Evolutionary conservation across 1,140 invertebrate species (phyloP).

Genomic region (Plodia interpunctella): DNA sequence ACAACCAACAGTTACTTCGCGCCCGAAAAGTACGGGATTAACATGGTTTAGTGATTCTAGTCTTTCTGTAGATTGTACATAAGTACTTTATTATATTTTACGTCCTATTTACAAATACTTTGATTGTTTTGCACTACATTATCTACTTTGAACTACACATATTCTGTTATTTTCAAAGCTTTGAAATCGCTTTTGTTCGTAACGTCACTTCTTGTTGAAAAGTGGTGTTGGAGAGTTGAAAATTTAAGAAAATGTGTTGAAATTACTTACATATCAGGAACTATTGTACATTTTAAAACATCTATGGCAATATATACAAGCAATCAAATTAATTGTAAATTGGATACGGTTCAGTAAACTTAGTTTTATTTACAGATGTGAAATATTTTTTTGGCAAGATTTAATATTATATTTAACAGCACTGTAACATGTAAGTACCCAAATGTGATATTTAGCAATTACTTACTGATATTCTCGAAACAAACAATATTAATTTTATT

Average conservation of each 20-base stretch:
- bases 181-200: not conserved
- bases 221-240: not conserved
- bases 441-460: conserved; percentile 1
- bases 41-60: conserved; percentile 75
- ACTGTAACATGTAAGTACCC: not conserved
- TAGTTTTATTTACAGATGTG: not conserved
- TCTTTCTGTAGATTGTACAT: conserved; percentile 52
- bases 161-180: no score
- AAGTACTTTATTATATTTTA: not conserved
- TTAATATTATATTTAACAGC: not conserved
- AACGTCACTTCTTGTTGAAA: not conserved
- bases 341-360: not conserved
- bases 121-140: conserved; percentile 20
- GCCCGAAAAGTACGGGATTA: conserved; percentile 74
- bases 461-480: not conserved
- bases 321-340: not conserved
- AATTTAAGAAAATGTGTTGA: not conserved
- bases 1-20: conserved; percentile 66
- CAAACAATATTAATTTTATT: not conserved
- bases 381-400: not conserved
- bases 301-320: no score
- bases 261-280: not conserved
- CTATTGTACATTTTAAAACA: not conserved
- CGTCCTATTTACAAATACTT: conserved; percentile 19
- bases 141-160: no score